These are phyloP conservation scores for Enoplosus armatus DNA, from an alignment of 2,797 vertebrate genomes.

Conservation along the genomic window DNA sequence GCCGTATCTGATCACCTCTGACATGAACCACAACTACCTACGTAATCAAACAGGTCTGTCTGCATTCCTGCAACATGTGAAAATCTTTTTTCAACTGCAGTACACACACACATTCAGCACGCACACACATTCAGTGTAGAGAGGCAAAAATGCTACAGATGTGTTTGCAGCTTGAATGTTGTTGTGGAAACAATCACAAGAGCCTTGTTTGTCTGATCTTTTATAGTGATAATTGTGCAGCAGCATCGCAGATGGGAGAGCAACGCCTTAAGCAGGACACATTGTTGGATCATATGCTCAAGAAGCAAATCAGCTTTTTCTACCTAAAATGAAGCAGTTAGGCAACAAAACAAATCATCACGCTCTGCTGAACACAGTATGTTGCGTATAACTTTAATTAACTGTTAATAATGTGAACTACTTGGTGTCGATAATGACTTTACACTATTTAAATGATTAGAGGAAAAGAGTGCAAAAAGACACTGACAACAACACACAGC, in stretches of 20 bases:
- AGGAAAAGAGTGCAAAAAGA: no score
- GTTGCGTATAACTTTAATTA: no score
- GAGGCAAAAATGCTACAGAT: background rate
- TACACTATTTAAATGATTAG: no score
- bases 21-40: slow-evolving; percentile 4
- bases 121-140: background rate
- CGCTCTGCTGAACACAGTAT: background rate
- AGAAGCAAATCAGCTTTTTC: slow-evolving; percentile 27
- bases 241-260: slow-evolving; percentile 28
- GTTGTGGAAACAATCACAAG: slow-evolving; percentile 45
- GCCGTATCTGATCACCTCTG: slow-evolving; percentile 36
- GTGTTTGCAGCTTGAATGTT: slow-evolving; percentile 22
- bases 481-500: background rate
- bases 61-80: slow-evolving; percentile 30
- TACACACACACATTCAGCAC: no score
- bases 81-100: no score
- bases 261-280: slow-evolving; percentile 34
- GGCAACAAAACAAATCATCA: background rate
- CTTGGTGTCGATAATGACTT: no score
- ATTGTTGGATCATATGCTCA: slow-evolving; percentile 52
- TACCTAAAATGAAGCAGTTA: slow-evolving; percentile 4
- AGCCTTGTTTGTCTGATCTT: slow-evolving; percentile 53
- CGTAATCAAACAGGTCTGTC: slow-evolving; percentile 36
- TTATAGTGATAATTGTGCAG: slow-evolving; percentile 42
- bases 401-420: no score